These are phyloP conservation scores for Bufo bufo DNA, from an alignment of 2,113 vertebrate genomes.

Conservation along the genomic window DNA sequence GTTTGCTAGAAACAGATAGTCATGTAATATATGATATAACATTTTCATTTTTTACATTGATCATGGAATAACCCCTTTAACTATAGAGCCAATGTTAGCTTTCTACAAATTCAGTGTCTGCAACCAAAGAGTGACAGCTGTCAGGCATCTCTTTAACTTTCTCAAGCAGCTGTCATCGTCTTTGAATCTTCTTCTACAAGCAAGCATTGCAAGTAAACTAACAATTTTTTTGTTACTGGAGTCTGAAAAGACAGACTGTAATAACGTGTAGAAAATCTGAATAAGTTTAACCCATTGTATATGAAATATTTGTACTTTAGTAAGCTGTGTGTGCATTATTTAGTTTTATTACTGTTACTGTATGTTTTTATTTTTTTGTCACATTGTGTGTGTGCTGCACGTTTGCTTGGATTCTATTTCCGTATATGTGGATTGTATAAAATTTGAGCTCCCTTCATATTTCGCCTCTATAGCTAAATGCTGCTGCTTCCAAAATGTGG, in stretches of 20 bases:
- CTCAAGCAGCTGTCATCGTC: neutral
- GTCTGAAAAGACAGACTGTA: neutral
- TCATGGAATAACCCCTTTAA: no score
- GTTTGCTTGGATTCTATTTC: neutral
- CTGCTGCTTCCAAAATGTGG: no score
- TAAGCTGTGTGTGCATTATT: neutral
- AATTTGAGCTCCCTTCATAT: no score
- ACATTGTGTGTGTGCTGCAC: constrained; percentile 5
- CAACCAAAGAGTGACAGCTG: neutral
- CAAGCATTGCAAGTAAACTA: neutral
- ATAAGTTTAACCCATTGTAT: neutral
- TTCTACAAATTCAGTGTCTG: neutral
- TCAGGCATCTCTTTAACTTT: neutral
- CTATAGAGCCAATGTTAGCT: no score
- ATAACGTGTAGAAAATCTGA: neutral
- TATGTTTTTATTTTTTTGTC: neutral
- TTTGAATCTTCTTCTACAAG: neutral
- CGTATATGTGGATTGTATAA: no score
- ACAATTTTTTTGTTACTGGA: neutral
- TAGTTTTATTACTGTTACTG: no score
- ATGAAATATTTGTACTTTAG: no score
- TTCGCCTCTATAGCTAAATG: no score
- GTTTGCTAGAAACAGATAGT: no score
- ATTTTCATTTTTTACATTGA: neutral
- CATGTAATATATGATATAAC: neutral